These are phyloP conservation scores for Eidolon helvum DNA, from an alignment of 2,113 vertebrate genomes.

Conservation along the genomic window DNA sequence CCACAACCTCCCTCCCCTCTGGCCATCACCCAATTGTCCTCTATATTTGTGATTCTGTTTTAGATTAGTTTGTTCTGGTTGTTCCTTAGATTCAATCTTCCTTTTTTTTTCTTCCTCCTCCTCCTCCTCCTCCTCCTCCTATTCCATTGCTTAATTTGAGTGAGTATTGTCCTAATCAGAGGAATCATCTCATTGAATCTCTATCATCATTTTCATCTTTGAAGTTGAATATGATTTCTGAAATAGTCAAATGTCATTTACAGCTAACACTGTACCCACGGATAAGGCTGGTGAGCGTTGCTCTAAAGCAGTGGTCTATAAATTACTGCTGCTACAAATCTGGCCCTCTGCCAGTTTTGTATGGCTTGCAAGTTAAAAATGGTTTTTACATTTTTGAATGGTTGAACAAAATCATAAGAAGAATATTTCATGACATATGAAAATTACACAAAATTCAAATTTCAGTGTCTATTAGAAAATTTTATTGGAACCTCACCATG, in stretches of 20 bases:
- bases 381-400: not conserved
- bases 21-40: too few species aligned
- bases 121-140: not conserved
- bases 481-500: not conserved
- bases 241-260: not conserved
- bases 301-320: not conserved
- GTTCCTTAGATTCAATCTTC: too few species aligned
- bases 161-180: not conserved
- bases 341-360: not conserved
- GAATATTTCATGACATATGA: not conserved
- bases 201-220: not conserved
- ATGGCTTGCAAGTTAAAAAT: not conserved
- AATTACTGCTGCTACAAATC: not conserved
- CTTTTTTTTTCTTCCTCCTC: too few species aligned
- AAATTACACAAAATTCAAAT: not conserved
- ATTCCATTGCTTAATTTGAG: not conserved
- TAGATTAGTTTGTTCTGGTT: too few species aligned
- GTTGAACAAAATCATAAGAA: not conserved
- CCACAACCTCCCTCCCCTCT: too few species aligned
- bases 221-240: not conserved
- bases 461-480: not conserved
- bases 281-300: fast-evolving
- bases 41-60: too few species aligned
- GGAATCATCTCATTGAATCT: not conserved
- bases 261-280: not conserved